Base-by-base conservation (phyloP, 1,140 invertebrate species). In the Tetragnatha versicolor region DNA sequence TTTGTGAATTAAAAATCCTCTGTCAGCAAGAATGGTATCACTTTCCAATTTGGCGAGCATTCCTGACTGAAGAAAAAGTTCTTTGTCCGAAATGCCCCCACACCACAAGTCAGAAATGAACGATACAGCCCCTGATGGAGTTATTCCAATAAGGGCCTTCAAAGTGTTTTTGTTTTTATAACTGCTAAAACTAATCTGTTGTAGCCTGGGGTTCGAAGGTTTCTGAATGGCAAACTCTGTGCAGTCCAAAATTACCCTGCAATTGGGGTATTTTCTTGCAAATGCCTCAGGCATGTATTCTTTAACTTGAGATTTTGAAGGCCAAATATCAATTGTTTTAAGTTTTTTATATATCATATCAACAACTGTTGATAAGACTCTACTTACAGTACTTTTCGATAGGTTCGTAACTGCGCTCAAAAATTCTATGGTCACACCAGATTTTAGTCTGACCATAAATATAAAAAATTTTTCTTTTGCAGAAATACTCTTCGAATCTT, bases 281-380 rank as follows among this genome's bases (percentile, higher is more conserved):
- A 53, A 53, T 14, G 49, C 49, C 49, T 53, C 49, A 7, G 49
- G 49, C 49, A 22, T 53, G 49, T 53, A 53, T 53, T 53, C 49
- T 20, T 10, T 7, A 10, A 53, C 10, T 53, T 53, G 49, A 7
- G 10, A 6, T 10, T 53, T 53, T 53, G 10, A 53, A 6, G 49
- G 49, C 49, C 49, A 53, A 20, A 53, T 53, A 53, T 53, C 49
- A 6, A 53, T 53, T 10, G 10, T 20, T 20, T 53, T 53, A 10
- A 53, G 10, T 53, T 53, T 53, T 10, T 7, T 14, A 6, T 53
- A 53, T 6, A 53, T 20, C 6, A 22, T 14, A 53, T 53, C 49
- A 22, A 53, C 22, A 6, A 53, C 49, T 53, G 49, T 6, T 6
- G 10, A 14, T 53, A 53, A 22, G 6, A 53, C 22, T 20, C 49